Base-by-base conservation (phyloP, 1,140 invertebrate species). In the Semibalanus balanoides region DNA sequence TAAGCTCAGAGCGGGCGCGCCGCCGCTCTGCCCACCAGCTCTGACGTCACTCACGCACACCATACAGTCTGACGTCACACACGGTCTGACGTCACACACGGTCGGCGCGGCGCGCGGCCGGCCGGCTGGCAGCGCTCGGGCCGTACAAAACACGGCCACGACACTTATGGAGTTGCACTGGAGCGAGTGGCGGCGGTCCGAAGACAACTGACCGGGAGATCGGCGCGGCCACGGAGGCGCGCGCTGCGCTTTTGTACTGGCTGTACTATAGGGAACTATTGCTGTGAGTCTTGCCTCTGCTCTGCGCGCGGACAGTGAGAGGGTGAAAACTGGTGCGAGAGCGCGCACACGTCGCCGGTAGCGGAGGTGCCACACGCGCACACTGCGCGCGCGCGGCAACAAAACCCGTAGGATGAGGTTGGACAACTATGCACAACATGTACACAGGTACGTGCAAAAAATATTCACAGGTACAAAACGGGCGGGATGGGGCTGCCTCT, bases 231-330 rank as follows among this genome's bases (percentile, higher is more conserved):
- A 1, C 22, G 22, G 51, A 11, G 51, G 22, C 51, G 22, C 51
- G 35, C 51, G 51, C 51, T 1, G 14, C 22, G 22, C 14, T 64
- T 64, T 64, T 64, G 51, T 64, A 64, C 51, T 64, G 51, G 14
- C 51, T 64, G 51, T 64, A 64, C 51, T 64, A 64, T 64, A 64
- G 51, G 51, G 51, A 64, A 64, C 51, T 64, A 64, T 64, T 64
- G 51, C 51, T 64, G 51, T 25, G 51, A 64, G 51, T 64, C 14
- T 22, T 25, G 14, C 51, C 11, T 64, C 22, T 25, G 51, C 14
- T 64, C 14, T 1, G 22, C 51, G 7, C 5, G 35, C 35, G 35
- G 35, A 40, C 35, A 1, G 51, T 25, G 51, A 64, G 11, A 22
- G 51, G 51, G 51, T 64, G 51, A 64, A 19, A 64, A 64, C 51